Base-by-base conservation (phyloP, 2,113 vertebrate species). In the Emydocephalus ijimae region DNA sequence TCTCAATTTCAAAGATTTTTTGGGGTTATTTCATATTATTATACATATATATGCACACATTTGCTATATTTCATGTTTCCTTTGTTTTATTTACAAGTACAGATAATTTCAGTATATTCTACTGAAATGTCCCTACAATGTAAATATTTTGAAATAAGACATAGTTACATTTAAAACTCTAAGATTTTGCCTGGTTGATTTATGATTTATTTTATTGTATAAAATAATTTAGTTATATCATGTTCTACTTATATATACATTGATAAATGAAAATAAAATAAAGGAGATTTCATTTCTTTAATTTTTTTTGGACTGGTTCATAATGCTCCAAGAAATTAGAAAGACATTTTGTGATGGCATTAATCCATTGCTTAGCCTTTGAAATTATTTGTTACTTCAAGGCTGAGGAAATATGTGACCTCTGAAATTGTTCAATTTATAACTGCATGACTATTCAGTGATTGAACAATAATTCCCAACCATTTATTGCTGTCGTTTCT, bases 151-250 rank as follows among this genome's bases (percentile, higher is more conserved):
- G 96, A 93, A 95, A 89, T 61, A 88, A 95, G 94, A 94, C 93
- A 88, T 95, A 93, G 92, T 92, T 90, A 93, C 92, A 48, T 94
- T 95, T 94, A 95, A 96, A 96, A 96, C 95, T 94, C 64, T 94
- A 97, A 97, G 95, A 96, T 97, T 97, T 90, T 96, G 93, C 95
- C 43, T 92, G 88, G 93, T 94, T 85, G 92, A 96, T 94, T 74
- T 92, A 95, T 95, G 90, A 96, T 94, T 96, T 20, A 0, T 95
- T 97, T 97, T 97, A 97, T 96, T 97, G 93, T 96, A 91, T 96
- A 93, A 96, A 97, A 96, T 97, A 96, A 95, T 92, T 94, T 92
- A 96, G 94, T 96, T 96, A 95, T 64, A 88, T 91, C 92, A 93
- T 52, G 54, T 96, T 96, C 89, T 92, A 94, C 57, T 95, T 95